Conservation (phyloP, 1,140 invertebrate species). For the Muscidifurax raptorellus region DNA sequence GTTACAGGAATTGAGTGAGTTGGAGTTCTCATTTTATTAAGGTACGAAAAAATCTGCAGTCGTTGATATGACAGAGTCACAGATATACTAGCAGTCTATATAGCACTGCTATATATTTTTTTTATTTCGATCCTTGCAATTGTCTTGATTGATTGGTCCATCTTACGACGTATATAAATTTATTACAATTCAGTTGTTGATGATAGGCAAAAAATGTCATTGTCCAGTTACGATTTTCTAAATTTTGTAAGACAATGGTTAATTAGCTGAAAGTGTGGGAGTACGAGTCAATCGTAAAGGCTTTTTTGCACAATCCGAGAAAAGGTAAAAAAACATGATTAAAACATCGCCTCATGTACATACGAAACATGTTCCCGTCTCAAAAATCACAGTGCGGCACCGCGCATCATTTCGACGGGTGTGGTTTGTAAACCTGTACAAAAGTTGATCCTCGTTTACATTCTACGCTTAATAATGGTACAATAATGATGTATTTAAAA, state of each 20-base stretch:
- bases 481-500: conserved; percentile 75
- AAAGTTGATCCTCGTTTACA: conserved; percentile 71
- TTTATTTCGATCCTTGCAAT: conserved; percentile 34
- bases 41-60: conserved; percentile 42
- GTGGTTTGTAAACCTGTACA: conserved; percentile 73
- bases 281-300: conserved; percentile 22
- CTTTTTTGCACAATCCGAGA: conserved; percentile 22
- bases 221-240: background rate
- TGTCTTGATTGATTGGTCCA: conserved; percentile 49
- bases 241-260: background rate
- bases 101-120: conserved; percentile 29
- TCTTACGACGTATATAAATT: conserved; percentile 26
- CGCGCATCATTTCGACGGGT: conserved; percentile 61
- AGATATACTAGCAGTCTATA: conserved; percentile 32
- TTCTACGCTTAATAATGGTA: conserved; percentile 71
- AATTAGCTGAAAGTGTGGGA: background rate
- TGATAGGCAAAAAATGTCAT: conserved; percentile 16
- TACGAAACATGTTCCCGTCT: conserved; percentile 61
- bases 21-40: conserved; percentile 34
- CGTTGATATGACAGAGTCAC: conserved; percentile 50
- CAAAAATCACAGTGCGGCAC: conserved; percentile 69
- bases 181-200: conserved; percentile 22
- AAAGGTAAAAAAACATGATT: conserved; percentile 43
- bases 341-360: conserved; percentile 45
- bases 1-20: conserved; percentile 35